These are phyloP conservation scores for Creontiades dilutus DNA, from an alignment of 2,888 invertebrate species.

Conservation along the genomic window DNA sequence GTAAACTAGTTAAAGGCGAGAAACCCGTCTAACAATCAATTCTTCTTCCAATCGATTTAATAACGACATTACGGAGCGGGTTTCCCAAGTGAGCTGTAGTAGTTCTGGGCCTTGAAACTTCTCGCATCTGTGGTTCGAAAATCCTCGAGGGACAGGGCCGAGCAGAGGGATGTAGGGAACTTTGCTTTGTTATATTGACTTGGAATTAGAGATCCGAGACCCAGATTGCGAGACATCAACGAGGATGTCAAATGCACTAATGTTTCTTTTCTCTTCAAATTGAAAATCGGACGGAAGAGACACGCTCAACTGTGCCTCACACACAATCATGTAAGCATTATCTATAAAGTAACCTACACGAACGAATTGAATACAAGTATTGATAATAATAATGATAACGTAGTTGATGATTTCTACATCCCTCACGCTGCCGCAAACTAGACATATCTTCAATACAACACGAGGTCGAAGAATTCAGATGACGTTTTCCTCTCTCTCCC, in stretches of 20 bases:
- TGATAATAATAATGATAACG: too few species aligned
- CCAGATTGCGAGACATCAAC: background rate
- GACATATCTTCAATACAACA: too few species aligned
- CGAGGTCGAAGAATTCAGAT: too few species aligned
- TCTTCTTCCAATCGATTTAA: conserved; percentile 22
- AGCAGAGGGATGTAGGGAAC: background rate
- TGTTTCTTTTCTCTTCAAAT: too few species aligned
- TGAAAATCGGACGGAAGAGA: background rate
- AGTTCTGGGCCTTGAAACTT: conserved; percentile 13
- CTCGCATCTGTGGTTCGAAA: conserved; percentile 12
- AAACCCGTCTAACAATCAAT: conserved; percentile 29
- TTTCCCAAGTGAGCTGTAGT: background rate
- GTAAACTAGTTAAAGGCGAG: conserved; percentile 20
- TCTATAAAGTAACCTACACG: too few species aligned
- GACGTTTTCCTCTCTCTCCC: too few species aligned
- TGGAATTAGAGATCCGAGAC: background rate
- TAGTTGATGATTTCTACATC: too few species aligned
- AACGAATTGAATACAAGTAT: too few species aligned
- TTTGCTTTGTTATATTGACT: background rate
- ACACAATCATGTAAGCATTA: too few species aligned
- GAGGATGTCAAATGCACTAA: background rate
- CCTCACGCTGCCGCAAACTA: too few species aligned
- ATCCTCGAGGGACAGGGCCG: background rate
- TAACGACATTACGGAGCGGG: conserved; percentile 31
- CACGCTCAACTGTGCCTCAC: too few species aligned